A percentile compares a stretch with the other conserved stretches of the same genome.
Conservation (phyloP, 2,113 vertebrate species). For the Brachionichthys hirsutus region DNA sequence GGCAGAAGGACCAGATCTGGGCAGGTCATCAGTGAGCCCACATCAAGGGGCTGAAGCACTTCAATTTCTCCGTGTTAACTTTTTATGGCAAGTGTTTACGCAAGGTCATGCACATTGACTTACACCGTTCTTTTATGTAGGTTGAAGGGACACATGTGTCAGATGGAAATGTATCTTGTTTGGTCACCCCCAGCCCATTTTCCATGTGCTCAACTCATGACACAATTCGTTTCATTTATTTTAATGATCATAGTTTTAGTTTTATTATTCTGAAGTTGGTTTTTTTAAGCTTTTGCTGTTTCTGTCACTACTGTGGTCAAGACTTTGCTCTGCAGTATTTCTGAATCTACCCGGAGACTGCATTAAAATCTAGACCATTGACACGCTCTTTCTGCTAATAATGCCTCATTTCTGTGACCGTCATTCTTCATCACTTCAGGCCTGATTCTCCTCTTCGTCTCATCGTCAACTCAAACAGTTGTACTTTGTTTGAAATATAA, state of each 20-base stretch:
- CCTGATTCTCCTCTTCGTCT: too few species aligned
- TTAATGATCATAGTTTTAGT: constrained; percentile 1
- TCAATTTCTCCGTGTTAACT: constrained; percentile 70
- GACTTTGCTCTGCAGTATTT: too few species aligned
- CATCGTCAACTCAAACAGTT: too few species aligned
- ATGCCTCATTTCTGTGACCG: too few species aligned
- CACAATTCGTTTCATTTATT: background rate
- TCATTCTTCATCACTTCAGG: too few species aligned
- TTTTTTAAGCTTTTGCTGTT: constrained; percentile 1
- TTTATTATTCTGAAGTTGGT: background rate
- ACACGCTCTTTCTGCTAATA: too few species aligned
- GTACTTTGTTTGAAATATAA: too few species aligned
- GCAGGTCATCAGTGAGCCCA: constrained; percentile 67
- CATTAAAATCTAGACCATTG: too few species aligned
- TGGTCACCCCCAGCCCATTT: constrained; percentile 22
- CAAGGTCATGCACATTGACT: constrained; percentile 75
- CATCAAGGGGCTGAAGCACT: constrained; percentile 62
- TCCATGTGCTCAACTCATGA: background rate
- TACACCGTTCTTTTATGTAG: constrained; percentile 68
- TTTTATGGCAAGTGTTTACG: constrained; percentile 80
- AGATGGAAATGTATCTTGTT: constrained; percentile 50
- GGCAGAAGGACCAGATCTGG: constrained; percentile 60
- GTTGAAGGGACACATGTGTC: constrained; percentile 60
- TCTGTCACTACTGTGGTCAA: too few species aligned
- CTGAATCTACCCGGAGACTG: too few species aligned